A percentile compares a stretch with the other conserved stretches of the same genome.
Evolutionary conservation across 1,140 invertebrate species (phyloP).

Genomic region (Drosophila kanapiae): DNA sequence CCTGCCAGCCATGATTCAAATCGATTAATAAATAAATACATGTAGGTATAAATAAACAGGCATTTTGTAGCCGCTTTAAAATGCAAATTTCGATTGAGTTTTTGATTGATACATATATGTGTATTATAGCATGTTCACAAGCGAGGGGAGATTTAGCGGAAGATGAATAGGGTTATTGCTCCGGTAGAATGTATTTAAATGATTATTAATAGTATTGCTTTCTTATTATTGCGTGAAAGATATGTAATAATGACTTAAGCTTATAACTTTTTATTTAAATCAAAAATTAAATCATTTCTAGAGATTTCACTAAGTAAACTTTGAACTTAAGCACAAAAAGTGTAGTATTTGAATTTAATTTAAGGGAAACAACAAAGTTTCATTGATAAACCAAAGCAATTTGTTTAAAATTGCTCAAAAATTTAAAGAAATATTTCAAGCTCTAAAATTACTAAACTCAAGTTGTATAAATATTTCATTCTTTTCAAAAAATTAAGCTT

Average conservation of each 20-base stretch:
- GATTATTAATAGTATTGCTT: too few relatives aligned
- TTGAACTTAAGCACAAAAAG: neutral
- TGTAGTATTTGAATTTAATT: too few relatives aligned
- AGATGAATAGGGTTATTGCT: neutral
- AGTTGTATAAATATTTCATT: neutral
- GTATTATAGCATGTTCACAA: neutral
- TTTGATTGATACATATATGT: constrained; percentile 21
- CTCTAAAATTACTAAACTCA: neutral
- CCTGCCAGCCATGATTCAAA: constrained; percentile 44
- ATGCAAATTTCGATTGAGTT: constrained; percentile 42
- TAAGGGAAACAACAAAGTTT: neutral
- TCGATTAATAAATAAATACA: constrained; percentile 59
- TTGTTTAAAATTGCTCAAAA: too few relatives aligned
- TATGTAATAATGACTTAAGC: too few relatives aligned
- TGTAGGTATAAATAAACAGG: constrained; percentile 36
- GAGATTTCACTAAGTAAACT: too few relatives aligned
- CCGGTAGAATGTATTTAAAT: too few relatives aligned
- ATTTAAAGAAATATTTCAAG: neutral
- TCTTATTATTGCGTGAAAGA: too few relatives aligned
- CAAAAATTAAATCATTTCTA: neutral
- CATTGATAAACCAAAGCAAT: too few relatives aligned
- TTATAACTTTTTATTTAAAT: too few relatives aligned
- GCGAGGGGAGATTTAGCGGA: neutral
- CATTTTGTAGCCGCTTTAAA: constrained; percentile 49
- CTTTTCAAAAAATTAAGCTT: neutral